Percentiles rank a stretch among this genome's conserved stretches.
Conservation (phyloP, 2,888 invertebrate species). For the Sarcophaga carnaria region DNA sequence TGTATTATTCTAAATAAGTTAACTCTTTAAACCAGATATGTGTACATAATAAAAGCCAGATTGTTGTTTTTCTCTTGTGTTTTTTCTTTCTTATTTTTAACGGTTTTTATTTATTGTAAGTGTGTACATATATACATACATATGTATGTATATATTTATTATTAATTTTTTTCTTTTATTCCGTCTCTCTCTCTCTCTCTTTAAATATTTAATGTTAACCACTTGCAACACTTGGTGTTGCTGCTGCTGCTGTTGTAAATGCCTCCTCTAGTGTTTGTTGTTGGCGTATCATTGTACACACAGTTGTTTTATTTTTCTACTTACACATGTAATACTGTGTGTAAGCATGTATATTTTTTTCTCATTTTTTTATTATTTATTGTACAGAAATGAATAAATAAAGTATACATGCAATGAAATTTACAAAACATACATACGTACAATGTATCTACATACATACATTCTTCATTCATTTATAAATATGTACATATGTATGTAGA, state of each 20-base stretch:
- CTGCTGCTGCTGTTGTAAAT: slow-evolving; percentile 29
- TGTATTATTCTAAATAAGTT: slow-evolving; percentile 38
- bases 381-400: no score
- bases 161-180: no score
- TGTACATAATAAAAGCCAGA: slow-evolving; percentile 41
- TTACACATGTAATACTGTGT: slow-evolving; percentile 18
- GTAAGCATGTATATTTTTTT: background rate
- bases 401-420: no score
- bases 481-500: background rate
- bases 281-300: slow-evolving; percentile 45
- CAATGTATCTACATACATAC: background rate
- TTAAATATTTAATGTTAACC: slow-evolving; percentile 73
- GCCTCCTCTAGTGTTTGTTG: slow-evolving; percentile 23
- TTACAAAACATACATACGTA: background rate
- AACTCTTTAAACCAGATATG: slow-evolving; percentile 36
- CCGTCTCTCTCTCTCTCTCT: background rate
- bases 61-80: slow-evolving; percentile 25
- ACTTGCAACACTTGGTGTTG: slow-evolving; percentile 65
- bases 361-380: no score
- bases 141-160: no score
- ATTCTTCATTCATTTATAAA: background rate
- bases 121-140: no score
- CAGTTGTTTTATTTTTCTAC: slow-evolving; percentile 1
- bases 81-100: slow-evolving; percentile 71
- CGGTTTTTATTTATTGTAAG: slow-evolving; percentile 70